Evolutionary conservation across 30 jellyfish, hydroid and myxozoan genomes (phyloP).

Genomic region (Turritopsis dohrnii): DNA sequence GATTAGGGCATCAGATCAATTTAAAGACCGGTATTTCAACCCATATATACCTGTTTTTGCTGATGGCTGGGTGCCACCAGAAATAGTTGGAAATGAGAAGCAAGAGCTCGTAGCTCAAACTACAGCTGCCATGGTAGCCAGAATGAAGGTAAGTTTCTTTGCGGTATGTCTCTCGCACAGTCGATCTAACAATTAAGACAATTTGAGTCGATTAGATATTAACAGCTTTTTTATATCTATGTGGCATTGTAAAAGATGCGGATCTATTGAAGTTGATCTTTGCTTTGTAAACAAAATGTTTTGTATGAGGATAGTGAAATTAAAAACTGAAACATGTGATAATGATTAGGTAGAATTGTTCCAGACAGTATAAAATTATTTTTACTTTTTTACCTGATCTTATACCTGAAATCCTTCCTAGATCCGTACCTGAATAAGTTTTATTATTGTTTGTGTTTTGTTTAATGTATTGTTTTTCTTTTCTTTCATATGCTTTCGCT

Average conservation of each 20-base stretch:
- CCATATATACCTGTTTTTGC: constrained; percentile 67
- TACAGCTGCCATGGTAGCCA: constrained; percentile 48
- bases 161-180: no score
- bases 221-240: no score
- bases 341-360: no score
- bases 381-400: no score
- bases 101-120: constrained; percentile 86
- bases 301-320: no score
- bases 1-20: constrained; percentile 52
- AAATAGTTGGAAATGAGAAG: constrained; percentile 48
- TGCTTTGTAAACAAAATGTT: no score
- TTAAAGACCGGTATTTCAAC: constrained; percentile 44
- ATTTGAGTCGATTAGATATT: no score
- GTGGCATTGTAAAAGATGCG: not conserved
- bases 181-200: no score
- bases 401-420: no score
- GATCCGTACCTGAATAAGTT: no score
- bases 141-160: constrained; percentile 72
- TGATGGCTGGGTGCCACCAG: constrained; percentile 99
- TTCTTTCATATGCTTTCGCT: not conserved
- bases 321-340: no score
- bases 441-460: not conserved
- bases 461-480: not conserved
- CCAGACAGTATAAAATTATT: no score
- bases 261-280: not conserved